Base-by-base conservation (phyloP, 2,888 invertebrate genomes). In the Idaea aversata region DNA sequence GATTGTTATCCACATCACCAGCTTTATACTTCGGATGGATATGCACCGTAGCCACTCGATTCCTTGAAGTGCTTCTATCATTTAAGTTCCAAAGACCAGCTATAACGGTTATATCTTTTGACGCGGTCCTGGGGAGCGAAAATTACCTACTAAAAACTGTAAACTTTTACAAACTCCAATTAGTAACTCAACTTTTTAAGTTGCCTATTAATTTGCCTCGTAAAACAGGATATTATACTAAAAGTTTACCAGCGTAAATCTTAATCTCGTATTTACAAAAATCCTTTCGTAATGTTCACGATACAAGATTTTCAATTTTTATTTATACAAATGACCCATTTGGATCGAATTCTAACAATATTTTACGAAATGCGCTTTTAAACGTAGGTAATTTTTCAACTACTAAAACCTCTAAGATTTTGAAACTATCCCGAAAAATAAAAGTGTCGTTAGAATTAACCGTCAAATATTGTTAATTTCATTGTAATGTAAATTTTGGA, bases 11-110 rank as follows among this genome's bases (percentile, higher is more conserved):
- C n/a, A 86, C 70, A 35, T 79, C 78, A 1, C 85, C 86, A 3
- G 81, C 75, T 57, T 74, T 79, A 70, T 87, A 91, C 7, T 84
- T 78, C 0, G 85, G 81, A 70, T 91, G 87, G 6, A 84, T 58
- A 57, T 83, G 73, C 36, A 84, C 75, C 13, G 82, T 76, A 1
- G 81, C 79, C 62, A 84, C 76, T 13, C 92, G 84, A 62, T 78
- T 85, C 73, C 85, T 86, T 5, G 82, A 72, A 2, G 71, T 76
- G 16, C 80, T 72, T 67, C 77, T 79, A 5, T 84, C 81, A 10
- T 78, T 81, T 58, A 91, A 73, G 62, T 91, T 83, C 86, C 86
- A 87, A 25, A 87, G 72, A 59, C 92, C 92, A 38, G 83, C 80
- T 34, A 88, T 75, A 7, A 90, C 63, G 16, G 84, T 84, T 35